Percentiles rank a stretch among this genome's conserved stretches.
Evolutionary conservation across 2,113 vertebrate species (phyloP).

Genomic region (Barnardius zonarius): DNA sequence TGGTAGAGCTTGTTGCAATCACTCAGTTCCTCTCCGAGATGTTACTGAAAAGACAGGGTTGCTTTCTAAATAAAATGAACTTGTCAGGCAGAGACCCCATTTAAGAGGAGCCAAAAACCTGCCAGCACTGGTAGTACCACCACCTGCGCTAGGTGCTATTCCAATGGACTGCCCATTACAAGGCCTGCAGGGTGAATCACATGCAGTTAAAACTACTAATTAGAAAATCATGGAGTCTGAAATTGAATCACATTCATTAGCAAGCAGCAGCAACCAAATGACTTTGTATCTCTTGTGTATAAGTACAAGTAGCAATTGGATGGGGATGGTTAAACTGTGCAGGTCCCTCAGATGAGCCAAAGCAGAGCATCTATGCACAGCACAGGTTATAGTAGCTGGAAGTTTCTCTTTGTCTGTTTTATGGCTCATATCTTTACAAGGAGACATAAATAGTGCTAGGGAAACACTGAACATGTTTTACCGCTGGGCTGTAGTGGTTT

Average conservation of each 20-base stretch:
- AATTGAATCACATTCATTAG: not conserved
- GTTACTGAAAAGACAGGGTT: not conserved
- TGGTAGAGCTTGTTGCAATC: not conserved
- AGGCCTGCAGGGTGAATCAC: not conserved
- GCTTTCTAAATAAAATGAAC: not conserved
- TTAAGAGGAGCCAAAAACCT: not conserved
- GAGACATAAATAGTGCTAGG: not conserved
- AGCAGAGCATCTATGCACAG: not conserved
- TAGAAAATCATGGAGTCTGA: not conserved
- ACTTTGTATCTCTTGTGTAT: no score
- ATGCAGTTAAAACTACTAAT: not conserved
- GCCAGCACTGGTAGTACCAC: not conserved
- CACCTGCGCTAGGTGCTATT: rapidly evolving
- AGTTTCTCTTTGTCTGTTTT: not conserved
- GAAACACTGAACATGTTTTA: not conserved
- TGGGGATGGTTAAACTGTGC: not conserved
- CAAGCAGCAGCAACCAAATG: not conserved
- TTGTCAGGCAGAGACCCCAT: not conserved
- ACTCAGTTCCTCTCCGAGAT: not conserved
- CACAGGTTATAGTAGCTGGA: not conserved
- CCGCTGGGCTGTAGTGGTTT: not conserved
- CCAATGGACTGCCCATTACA: not conserved
- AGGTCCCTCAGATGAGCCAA: not conserved
- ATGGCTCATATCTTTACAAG: not conserved
- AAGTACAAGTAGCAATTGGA: not conserved